Conservation (phyloP, 1,140 invertebrate genomes). For the Cydia splendana region DNA sequence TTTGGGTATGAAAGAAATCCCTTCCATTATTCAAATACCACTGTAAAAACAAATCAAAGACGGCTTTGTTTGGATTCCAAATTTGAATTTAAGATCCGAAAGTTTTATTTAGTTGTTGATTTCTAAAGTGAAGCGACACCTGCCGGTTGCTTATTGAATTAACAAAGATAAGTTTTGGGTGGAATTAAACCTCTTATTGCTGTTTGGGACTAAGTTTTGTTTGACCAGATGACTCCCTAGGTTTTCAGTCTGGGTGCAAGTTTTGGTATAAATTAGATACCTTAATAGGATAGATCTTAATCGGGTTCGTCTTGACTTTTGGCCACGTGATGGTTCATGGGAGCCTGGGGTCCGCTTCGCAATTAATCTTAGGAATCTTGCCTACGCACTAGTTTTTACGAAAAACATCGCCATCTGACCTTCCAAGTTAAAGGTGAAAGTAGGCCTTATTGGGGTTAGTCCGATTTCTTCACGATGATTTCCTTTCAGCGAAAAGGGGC, state of each 20-base stretch:
- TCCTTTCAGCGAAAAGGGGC: too few relatives aligned
- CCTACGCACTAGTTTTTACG: too few relatives aligned
- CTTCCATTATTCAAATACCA: constrained; percentile 27
- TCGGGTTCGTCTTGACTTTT: too few relatives aligned
- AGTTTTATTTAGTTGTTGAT: constrained; percentile 61
- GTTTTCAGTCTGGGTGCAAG: background rate
- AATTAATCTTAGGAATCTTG: too few relatives aligned
- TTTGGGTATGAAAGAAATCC: constrained; percentile 28
- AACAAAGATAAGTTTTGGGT: background rate
- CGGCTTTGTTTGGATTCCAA: constrained; percentile 41
- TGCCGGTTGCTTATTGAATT: constrained; percentile 44
- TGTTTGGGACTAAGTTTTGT: constrained; percentile 22
- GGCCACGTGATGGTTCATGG: too few relatives aligned
- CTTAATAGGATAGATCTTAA: too few relatives aligned
- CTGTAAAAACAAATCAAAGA: constrained; percentile 35
- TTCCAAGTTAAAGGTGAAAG: too few relatives aligned
- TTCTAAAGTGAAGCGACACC: constrained; percentile 52
- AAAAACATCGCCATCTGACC: too few relatives aligned
- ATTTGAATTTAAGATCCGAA: constrained; percentile 72
- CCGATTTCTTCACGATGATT: too few relatives aligned
- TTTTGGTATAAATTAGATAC: background rate
- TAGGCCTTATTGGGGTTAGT: too few relatives aligned
- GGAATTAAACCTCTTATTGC: constrained; percentile 1
- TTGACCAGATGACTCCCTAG: constrained; percentile 20
- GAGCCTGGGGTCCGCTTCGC: too few relatives aligned